These are phyloP conservation scores for Nestor notabilis DNA, from an alignment of 2,113 vertebrate species.

Conservation along the genomic window DNA sequence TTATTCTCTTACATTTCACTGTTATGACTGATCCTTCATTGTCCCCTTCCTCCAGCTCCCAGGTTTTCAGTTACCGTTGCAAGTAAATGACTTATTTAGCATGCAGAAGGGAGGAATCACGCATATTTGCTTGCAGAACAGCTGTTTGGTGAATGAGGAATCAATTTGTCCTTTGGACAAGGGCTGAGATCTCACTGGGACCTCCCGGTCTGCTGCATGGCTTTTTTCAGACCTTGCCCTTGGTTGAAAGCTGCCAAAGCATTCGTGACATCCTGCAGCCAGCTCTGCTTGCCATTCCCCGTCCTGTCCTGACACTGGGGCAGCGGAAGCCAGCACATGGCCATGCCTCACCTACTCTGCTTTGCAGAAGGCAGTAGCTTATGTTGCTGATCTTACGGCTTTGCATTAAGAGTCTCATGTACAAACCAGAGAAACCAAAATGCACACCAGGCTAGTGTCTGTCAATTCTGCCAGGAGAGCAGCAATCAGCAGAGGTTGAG, in stretches of 20 bases:
- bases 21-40: not conserved
- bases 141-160: not conserved
- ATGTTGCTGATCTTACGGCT: not conserved
- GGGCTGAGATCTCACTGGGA: not conserved
- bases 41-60: not conserved
- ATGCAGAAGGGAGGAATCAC: not conserved
- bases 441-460: not conserved
- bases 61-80: not conserved
- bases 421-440: not conserved
- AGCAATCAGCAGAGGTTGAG: not conserved
- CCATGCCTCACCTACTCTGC: not conserved
- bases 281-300: not conserved
- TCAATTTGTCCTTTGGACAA: not conserved
- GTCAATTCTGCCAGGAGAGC: not conserved
- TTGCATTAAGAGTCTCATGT: not conserved
- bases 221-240: not conserved
- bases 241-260: not conserved
- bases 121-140: not conserved
- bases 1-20: not conserved
- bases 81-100: not conserved
- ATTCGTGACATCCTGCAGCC: not conserved
- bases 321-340: not conserved
- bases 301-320: not conserved
- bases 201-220: not conserved
- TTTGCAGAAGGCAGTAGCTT: not conserved